Conservation (phyloP, 1,140 invertebrate genomes). For the Drosophila ironensis region DNA sequence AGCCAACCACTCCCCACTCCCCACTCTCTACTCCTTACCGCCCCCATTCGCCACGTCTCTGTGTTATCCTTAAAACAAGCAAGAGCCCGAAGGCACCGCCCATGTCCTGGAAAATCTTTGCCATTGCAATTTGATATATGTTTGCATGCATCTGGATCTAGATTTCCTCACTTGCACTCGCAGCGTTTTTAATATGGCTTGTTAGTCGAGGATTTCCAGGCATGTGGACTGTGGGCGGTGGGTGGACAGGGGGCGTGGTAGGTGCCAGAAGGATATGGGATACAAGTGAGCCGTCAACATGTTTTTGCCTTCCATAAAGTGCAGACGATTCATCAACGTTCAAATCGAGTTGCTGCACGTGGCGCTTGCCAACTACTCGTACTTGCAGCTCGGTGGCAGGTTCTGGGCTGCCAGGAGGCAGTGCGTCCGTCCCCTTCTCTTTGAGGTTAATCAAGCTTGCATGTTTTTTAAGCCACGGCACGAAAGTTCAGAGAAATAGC, state of each 20-base stretch:
- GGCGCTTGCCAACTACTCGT: background rate
- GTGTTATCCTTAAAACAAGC: background rate
- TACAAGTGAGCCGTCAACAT: constrained; percentile 59
- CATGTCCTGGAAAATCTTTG: constrained; percentile 32
- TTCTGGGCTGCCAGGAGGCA: background rate
- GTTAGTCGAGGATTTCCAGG: constrained; percentile 58
- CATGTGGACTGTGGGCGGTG: constrained; percentile 21
- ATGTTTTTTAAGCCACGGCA: background rate
- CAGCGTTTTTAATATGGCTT: constrained; percentile 73
- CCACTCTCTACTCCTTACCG: too few species aligned
- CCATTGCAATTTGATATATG: constrained; percentile 55
- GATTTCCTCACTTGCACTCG: constrained; percentile 30
- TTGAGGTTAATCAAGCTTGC: constrained; percentile 11
- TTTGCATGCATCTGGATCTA: constrained; percentile 37
- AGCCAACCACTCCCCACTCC: background rate
- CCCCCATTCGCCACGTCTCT: too few species aligned
- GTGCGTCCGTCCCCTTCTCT: background rate
- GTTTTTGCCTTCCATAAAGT: constrained; percentile 67
- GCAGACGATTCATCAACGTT: constrained; percentile 72
- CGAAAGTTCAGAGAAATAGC: constrained; percentile 3
- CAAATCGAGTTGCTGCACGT: constrained; percentile 28
- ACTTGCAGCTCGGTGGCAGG: too few species aligned
- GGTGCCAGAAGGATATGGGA: constrained; percentile 20
- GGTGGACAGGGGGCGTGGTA: background rate
- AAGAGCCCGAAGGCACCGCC: background rate